Base-by-base conservation (phyloP, 1,140 invertebrate genomes). In the Armadillidium nasatum region DNA sequence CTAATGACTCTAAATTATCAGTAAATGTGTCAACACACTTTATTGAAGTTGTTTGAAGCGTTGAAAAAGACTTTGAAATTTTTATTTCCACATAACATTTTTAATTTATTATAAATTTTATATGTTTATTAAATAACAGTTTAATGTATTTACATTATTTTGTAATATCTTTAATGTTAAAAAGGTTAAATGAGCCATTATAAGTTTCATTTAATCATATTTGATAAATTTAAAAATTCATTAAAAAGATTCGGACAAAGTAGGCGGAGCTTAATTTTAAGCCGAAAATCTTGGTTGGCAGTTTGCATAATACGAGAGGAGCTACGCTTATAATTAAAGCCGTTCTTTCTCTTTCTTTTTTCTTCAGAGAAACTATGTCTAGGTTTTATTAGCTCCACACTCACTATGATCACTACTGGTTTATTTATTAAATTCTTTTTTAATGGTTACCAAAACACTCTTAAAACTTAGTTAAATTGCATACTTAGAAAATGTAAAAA, bases 1-100 rank as follows among this genome's bases (percentile, higher is more conserved):
- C 50, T 60, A 60, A 60, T 60, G 50, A 60, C 50, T 60, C 50
- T 60, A 60, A 60, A 60, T 60, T 60, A 60, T 60, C 50, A 60
- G 50, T 60, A 60, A 60, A 60, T 60, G 50, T 60, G 50, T 60
- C 50, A 60, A 60, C 50, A 60, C 50, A 60, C 50, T 60, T 60
- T 19, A 19, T 19, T 19, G 11, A 60, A 7, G 19, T 13, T 7
- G 50, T 60, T 60, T 60, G 2, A 60, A 60, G 4, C 50, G 11
- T 60, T 13, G 11, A 7, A 2, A 15, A 19, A 2, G 7, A 7
- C 50, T 19, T 60, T 60, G 19, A 33, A 33, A 3, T 33, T 33
- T 33, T 33, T 33, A 19, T 4, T 60, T 19, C 4, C 2, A 60
- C 3, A 4, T 60, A 60, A 7, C 4, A 15, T 13, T 15, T 1